Evolutionary conservation across 2,888 invertebrate genomes (phyloP).

Genomic region (Emmelina monodactyla): DNA sequence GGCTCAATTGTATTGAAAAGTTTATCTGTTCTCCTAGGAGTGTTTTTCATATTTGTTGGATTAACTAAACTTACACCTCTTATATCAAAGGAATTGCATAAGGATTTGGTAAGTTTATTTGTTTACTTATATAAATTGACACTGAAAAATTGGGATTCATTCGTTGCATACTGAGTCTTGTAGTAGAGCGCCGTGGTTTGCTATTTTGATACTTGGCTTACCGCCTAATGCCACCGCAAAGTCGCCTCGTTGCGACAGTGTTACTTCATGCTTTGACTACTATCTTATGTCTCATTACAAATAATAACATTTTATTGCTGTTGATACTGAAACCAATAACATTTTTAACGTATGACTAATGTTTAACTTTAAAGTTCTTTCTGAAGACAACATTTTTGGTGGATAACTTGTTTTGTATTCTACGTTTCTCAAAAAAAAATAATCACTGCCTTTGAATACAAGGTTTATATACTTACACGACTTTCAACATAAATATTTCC

Average conservation of each 20-base stretch:
- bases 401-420: too few species aligned
- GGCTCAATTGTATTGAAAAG: constrained; percentile 85
- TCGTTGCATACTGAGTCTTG: constrained; percentile 48
- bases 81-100: constrained; percentile 93
- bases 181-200: constrained; percentile 45
- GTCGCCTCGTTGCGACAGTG: constrained; percentile 40
- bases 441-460: too few species aligned
- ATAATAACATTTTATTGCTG: too few species aligned
- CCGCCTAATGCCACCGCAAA: constrained; percentile 53
- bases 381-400: too few species aligned
- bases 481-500: too few species aligned
- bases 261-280: constrained; percentile 21
- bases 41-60: constrained; percentile 96
- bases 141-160: constrained; percentile 32
- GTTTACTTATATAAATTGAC: constrained; percentile 14
- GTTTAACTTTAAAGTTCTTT: too few species aligned
- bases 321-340: too few species aligned
- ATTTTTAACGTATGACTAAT: too few species aligned
- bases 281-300: too few species aligned
- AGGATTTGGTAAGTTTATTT: constrained; percentile 83
- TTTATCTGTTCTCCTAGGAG: constrained; percentile 87
- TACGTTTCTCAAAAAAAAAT: too few species aligned
- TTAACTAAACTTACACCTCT: constrained; percentile 90
- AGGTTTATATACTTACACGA: too few species aligned
- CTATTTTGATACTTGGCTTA: constrained; percentile 64